Evolutionary conservation across 1,140 invertebrate genomes (phyloP), one percentile per base, ranked within the genome.

Genomic region (Parasteatoda tepidariorum): DNA sequence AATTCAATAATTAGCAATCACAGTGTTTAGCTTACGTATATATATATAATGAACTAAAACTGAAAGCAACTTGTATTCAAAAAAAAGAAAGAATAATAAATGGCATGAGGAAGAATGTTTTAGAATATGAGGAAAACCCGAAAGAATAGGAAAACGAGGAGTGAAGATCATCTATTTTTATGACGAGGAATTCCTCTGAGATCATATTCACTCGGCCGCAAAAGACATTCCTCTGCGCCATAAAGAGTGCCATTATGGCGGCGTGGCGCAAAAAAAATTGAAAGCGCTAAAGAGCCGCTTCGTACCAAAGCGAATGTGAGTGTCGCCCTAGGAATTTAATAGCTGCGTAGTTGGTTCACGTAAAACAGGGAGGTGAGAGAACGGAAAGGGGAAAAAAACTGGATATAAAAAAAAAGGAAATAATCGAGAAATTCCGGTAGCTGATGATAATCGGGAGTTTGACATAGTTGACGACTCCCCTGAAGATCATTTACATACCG

Each of bases 151-250:
- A 31, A 64, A 64, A 64, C 22, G 24, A 24, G 24, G 13, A 28
- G 30, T 64, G 61, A 64, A 28, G 61, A 64, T 64, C 61, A 64
- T 64, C 61, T 64, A 64, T 64, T 64, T 64, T 64, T 64, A 64
- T 64, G 61, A 64, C 61, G 61, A 22, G 30, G 38, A 6, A 41
- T 30, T 64, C 61, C 5, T 41, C 61, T 9, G 61, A 30, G 26
- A 64, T 4, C 61, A 28, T 28, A 64, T 64, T 64, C 61, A 24
- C 15, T n/a, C 61, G 26, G 61, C 26, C 26, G 2, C 24, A 26
- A 64, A 64, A 64, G 61, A 18, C 61, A 64, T 64, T 64, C 61
- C 61, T 9, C 24, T 11, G 4, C 9, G 7, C 24, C 11, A 26
- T 64, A 31, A 64, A 64, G 26, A 24, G 61, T 28, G 26, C 61